phyloP scores from a whole-genome alignment of 2,113 vertebrate genomes.

The Apodemus speciosus region DNA sequence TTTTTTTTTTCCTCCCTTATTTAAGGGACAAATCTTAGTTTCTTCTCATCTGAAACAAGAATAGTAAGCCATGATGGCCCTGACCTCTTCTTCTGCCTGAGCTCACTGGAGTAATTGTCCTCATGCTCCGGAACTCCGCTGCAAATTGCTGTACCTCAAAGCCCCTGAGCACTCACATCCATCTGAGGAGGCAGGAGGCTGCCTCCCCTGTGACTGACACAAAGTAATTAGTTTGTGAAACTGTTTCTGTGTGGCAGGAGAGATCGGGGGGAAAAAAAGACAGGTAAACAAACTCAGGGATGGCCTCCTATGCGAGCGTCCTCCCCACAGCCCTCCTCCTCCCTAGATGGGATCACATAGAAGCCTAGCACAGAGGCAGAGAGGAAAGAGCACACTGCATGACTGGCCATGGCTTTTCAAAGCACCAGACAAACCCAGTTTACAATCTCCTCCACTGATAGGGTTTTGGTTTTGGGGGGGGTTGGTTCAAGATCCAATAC shows the following conservation, averaged over 20 bases:
- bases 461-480: too few species aligned
- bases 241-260: neutral
- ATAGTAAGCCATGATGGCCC: neutral
- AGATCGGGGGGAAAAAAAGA: neutral
- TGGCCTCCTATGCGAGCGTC: neutral
- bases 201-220: neutral
- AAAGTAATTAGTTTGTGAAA: neutral
- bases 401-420: neutral
- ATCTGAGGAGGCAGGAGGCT: neutral
- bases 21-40: neutral
- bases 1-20: neutral
- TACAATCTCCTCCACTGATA: neutral
- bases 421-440: neutral
- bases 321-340: neutral
- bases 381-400: rapidly evolving
- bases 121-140: neutral
- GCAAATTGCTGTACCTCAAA: neutral
- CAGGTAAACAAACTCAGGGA: neutral
- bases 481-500: neutral
- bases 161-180: neutral
- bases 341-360: neutral
- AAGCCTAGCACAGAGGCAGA: neutral
- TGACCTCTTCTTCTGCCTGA: slow-evolving; percentile 50
- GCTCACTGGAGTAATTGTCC: slow-evolving; percentile 5
- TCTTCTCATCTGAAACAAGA: neutral